Evolutionary conservation across 2,888 invertebrate species (phyloP), one percentile per base, ranked within the genome.

Genomic region (Synergus umbraculus): DNA sequence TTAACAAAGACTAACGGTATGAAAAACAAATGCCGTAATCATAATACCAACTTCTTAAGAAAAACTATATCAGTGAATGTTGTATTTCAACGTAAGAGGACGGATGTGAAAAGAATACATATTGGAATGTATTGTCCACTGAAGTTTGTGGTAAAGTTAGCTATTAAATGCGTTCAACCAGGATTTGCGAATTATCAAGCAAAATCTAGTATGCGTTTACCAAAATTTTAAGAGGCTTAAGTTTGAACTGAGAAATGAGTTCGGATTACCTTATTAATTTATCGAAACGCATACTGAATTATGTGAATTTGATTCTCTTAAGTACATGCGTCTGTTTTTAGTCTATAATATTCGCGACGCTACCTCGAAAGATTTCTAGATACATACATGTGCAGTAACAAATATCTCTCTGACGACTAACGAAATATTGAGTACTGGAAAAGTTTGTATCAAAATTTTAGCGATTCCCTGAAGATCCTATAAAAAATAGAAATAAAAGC

Each of bases 401-500:
- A 54, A n/a, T n/a, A 22, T 60, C 60, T 22, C 22, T 60, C 4
- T 60, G 60, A 22, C 10, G 22, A 22, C 12, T 60, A 60, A 60
- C 60, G 18, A 60, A 60, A 29, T 12, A 12, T 9, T 7, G 12
- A 60, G 22, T 22, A 22, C 12, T 10, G 22, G 22, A 60, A 60
- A 60, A 60, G 18, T 60, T 60, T 18, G 60, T 60, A 60, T 60
- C 10, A 60, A 60, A 60, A 22, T 60, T 1, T 9, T 60, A 12
- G 60, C 18, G 60, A 60, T 60, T 60, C 22, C 22, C 54, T 73
- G 73, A 73, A 73, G n/a, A 46, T n/a, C 10, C 46, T 73, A 54
- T 73, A 73, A 54, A 69, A 73, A 73, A 73, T 73, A 73, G 73
- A 73, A 73, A 73, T 37, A 4, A 49, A 73, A 73, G 29, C 54